phyloP scores from a whole-genome alignment of 1,140 invertebrate species.

The Aethina tumida region DNA sequence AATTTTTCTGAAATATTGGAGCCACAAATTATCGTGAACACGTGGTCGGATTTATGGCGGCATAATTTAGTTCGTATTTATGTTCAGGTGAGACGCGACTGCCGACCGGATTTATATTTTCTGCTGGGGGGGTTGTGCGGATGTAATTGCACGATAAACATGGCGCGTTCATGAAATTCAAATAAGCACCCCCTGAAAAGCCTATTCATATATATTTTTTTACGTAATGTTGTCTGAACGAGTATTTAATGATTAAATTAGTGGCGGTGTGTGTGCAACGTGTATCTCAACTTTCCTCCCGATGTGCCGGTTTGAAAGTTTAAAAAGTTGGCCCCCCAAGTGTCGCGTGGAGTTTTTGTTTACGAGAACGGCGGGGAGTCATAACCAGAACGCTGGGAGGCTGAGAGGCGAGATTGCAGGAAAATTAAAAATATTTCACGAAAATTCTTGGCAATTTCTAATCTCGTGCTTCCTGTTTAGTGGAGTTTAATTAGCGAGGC shows the following conservation, averaged over 20 bases:
- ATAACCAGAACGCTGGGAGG: no score
- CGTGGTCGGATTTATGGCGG: slow-evolving; percentile 32
- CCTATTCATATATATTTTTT: no score
- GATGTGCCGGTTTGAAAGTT: slow-evolving; percentile 11
- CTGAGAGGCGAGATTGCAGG: no score
- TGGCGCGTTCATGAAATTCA: no score
- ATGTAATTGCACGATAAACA: slow-evolving; percentile 8
- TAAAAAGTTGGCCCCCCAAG: slow-evolving; percentile 18
- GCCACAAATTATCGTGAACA: slow-evolving; percentile 32
- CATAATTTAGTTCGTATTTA: slow-evolving; percentile 29
- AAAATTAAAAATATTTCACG: no score
- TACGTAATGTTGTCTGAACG: no score
- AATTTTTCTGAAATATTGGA: slow-evolving; percentile 33
- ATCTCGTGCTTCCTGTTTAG: no score
- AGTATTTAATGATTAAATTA: no score
- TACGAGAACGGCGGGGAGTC: slow-evolving; percentile 13
- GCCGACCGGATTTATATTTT: slow-evolving; percentile 16
- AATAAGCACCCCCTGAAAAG: no score
- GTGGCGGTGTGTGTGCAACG: slow-evolving; percentile 9
- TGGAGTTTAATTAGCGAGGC: no score
- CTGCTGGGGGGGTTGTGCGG: slow-evolving; percentile 3
- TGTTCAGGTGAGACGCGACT: slow-evolving; percentile 28
- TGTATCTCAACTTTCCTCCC: neutral
- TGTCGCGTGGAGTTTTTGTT: slow-evolving; percentile 11
- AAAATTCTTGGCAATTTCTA: no score